Percentiles rank a stretch among this genome's conserved stretches.
These are phyloP conservation scores for Sebastes taczanowskii DNA, from an alignment of 2,797 vertebrate species.

Conservation along the genomic window DNA sequence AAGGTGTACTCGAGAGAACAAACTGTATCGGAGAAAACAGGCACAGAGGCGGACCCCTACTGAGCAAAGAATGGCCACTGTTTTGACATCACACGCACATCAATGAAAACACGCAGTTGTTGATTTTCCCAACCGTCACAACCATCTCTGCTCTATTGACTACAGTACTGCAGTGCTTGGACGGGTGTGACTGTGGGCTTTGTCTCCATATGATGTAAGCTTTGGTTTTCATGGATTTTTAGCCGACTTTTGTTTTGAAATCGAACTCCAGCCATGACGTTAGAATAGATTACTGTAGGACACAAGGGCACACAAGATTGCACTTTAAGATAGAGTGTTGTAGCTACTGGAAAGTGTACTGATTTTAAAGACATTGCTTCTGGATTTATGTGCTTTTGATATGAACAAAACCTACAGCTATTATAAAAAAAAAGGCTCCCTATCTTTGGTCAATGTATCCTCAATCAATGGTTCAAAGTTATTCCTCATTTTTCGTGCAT, in stretches of 20 bases:
- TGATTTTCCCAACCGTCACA: slow-evolving; percentile 6
- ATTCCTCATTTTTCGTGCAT: too few species aligned
- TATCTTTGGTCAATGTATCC: neutral
- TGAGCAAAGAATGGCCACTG: slow-evolving; percentile 15
- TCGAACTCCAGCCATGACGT: neutral
- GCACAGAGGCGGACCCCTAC: slow-evolving; percentile 5
- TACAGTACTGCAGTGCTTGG: too few species aligned
- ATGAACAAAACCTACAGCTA: neutral
- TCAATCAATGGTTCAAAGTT: too few species aligned
- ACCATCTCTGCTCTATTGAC: neutral
- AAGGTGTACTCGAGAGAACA: neutral
- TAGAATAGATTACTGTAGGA: neutral
- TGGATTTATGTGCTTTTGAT: neutral
- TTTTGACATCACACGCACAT: slow-evolving; percentile 15
- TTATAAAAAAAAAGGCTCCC: neutral
- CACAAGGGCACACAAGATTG: neutral
- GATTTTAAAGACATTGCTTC: neutral
- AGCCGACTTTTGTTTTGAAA: neutral
- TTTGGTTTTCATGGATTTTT: neutral
- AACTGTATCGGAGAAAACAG: neutral
- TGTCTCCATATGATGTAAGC: neutral
- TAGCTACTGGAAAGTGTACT: neutral
- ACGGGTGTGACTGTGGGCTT: neutral
- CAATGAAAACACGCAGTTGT: slow-evolving; percentile 24
- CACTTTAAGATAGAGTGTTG: neutral